Evolutionary conservation across 2,797 vertebrate species (phyloP).

Genomic region (Triplophysa bombifrons): DNA sequence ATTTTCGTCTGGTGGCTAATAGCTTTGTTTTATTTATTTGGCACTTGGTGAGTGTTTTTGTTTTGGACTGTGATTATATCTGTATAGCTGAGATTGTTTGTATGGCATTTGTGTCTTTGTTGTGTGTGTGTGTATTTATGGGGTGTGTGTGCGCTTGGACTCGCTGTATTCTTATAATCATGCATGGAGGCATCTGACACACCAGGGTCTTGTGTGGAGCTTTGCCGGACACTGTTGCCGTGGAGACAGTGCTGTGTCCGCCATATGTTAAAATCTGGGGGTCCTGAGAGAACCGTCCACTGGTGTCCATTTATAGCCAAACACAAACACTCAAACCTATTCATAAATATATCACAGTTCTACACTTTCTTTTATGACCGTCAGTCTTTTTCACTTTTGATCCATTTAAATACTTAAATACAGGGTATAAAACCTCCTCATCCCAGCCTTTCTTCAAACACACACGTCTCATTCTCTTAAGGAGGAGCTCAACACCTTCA

Average conservation of each 20-base stretch:
- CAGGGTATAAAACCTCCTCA: neutral
- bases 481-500: neutral
- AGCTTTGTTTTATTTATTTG: no score
- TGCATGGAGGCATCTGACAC: constrained; percentile 1
- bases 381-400: constrained; percentile 2
- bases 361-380: constrained; percentile 3
- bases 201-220: constrained; percentile 4
- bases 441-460: neutral
- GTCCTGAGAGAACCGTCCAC: constrained; percentile 2
- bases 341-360: neutral
- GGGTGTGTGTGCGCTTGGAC: neutral
- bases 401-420: neutral
- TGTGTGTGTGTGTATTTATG: neutral
- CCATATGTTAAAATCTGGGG: constrained; percentile 21
- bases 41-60: no score
- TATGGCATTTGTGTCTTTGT: neutral
- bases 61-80: no score
- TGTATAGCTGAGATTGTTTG: no score
- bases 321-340: neutral
- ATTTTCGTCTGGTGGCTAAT: no score
- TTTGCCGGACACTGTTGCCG: constrained; percentile 29
- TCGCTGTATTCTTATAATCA: neutral
- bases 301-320: constrained; percentile 20
- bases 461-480: neutral
- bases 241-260: constrained; percentile 13